These are phyloP conservation scores for Cheilosia grossa DNA, from an alignment of 2,888 invertebrate genomes.

Conservation along the genomic window DNA sequence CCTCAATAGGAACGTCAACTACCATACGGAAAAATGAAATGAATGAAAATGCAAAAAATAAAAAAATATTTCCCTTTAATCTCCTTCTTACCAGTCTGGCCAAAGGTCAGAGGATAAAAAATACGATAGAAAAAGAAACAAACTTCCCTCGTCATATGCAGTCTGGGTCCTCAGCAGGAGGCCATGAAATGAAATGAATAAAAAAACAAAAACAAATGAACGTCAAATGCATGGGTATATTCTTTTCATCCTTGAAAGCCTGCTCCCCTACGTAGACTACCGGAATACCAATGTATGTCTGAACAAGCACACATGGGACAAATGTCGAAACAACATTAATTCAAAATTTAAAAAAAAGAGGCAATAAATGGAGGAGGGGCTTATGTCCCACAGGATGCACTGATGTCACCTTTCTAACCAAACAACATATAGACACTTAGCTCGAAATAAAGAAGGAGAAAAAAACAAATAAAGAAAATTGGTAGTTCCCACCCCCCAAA, in stretches of 20 bases:
- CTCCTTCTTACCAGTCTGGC: not conserved
- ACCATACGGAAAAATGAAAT: not conserved
- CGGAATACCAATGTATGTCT: not conserved
- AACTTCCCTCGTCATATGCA: not conserved
- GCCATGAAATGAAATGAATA: conserved; percentile 45
- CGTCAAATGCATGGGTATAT: conserved; percentile 32
- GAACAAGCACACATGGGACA: conserved; percentile 29
- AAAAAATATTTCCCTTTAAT: conserved; percentile 7
- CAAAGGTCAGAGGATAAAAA: conserved; percentile 25
- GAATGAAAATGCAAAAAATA: not conserved
- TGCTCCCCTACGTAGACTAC: not conserved
- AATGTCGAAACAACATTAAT: conserved; percentile 53
- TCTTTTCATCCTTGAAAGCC: conserved; percentile 20
- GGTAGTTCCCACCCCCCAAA: not conserved
- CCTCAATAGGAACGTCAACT: conserved; percentile 26
- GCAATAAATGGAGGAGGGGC: not conserved
- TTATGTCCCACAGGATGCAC: conserved; percentile 24
- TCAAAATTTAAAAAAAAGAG: conserved; percentile 14
- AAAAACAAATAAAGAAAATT: not conserved
- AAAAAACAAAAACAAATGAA: conserved; percentile 40
- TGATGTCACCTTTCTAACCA: conserved; percentile 41
- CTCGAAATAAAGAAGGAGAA: no score
- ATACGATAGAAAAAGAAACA: not conserved
- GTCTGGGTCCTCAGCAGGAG: conserved; percentile 37
- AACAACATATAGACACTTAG: conserved; percentile 4